phyloP scores from a whole-genome alignment of 2,113 vertebrate species.

The Stercorarius parasiticus region DNA sequence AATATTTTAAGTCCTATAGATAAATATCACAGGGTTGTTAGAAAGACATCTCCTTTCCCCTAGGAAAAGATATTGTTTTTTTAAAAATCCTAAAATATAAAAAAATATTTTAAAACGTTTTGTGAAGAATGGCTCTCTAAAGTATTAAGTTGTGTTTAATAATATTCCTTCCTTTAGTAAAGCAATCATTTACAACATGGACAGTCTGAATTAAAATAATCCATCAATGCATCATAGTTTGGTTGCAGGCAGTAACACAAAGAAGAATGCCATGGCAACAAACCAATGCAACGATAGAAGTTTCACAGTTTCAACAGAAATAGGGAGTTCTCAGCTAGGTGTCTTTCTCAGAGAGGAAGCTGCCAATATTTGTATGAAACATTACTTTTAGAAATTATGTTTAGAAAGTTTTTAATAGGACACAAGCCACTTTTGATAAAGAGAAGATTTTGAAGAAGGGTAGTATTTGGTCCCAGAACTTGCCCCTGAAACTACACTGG shows the following conservation, averaged over 20 bases:
- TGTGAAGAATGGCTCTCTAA: neutral
- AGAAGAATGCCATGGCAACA: slow-evolving; percentile 22
- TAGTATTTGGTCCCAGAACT: neutral
- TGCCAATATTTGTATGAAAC: neutral
- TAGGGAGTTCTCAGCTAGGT: neutral
- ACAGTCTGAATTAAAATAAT: slow-evolving; percentile 61
- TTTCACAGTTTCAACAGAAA: neutral
- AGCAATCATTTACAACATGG: slow-evolving; percentile 37
- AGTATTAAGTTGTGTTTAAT: slow-evolving; percentile 22
- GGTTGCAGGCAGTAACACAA: slow-evolving; percentile 11
- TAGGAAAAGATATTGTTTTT: neutral
- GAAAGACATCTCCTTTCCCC: neutral
- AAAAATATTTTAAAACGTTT: neutral
- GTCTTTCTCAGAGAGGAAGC: neutral
- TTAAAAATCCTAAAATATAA: neutral
- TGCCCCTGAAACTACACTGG: neutral
- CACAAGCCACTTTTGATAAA: neutral
- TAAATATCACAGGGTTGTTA: neutral
- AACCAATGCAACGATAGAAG: neutral
- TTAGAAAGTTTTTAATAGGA: slow-evolving; percentile 11
- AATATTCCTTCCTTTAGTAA: slow-evolving; percentile 11
- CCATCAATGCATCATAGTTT: slow-evolving; percentile 29
- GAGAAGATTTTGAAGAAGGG: neutral
- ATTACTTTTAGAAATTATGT: neutral
- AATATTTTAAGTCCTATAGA: neutral